Evolutionary conservation across 37 sponge, comb jelly and placozoan genomes (phyloP), one percentile per base, ranked within the genome.

Genomic region (Aphrocallistes beatrix): DNA sequence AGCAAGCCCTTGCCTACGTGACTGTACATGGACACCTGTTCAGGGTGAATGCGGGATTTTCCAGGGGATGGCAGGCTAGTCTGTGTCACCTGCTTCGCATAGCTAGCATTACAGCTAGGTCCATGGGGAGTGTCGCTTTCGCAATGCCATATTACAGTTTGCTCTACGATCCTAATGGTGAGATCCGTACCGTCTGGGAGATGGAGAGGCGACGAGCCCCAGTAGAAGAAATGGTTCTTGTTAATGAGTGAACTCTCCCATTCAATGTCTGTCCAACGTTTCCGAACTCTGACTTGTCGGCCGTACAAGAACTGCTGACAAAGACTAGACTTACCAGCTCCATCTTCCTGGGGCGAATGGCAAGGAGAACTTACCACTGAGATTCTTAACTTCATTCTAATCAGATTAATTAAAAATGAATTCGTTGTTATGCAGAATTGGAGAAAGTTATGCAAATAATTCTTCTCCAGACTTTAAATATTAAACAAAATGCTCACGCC

Each of bases 201-300:
- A 25, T 30, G 25, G 28, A 60, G 34, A 13, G 75, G 75, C 6
- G n/a, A 6, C 6, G 75, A 60, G 3, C 75, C 75, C 75, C 75
- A 60, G 75, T 60, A 60, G 10, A 60, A 60, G 75, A 60, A 60
- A 13, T 60, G 75, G 75, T 60, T 60, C n/a, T 60, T 60, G 34
- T 60, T 60, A 60, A 60, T 60, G 34, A 25, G n/a, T 1, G 17
- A 3, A 60, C 75, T 13, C 75, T 60, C 32, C 75, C 75, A 60
- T 13, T 60, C 75, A 25, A 6, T 21, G 28, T 60, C 75, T 13
- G 75, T 19, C 75, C 75, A 60, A 3, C 75, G 25, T 13, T 60
- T 60, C 75, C 34, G 10, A 25, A 60, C 75, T 13, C 75, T 3
- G 8, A 60, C 75, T 13, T 60, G 75, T 60, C 75, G 10, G n/a